Evolutionary conservation across 53 echinoderm and acorn worm species (phyloP), one percentile per base, ranked within the genome.

Genomic region (Pentamera pediparva): DNA sequence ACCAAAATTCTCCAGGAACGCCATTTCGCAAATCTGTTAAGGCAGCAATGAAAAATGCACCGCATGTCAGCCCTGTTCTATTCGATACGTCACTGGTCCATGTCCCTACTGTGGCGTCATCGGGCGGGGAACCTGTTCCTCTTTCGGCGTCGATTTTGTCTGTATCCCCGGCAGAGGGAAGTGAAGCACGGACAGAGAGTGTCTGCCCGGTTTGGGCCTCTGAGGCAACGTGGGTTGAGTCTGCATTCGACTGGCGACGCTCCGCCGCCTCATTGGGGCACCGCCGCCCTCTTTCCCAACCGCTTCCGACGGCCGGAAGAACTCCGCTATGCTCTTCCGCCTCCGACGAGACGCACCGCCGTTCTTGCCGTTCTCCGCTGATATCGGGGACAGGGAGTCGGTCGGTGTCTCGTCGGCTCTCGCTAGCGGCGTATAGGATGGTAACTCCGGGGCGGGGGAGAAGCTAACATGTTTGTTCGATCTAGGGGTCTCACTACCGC

Each of bases 291-390:
- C 37, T 2, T 80, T 69, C 6, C 64, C 51, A 32, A 74, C 40
- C 11, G 56, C 28, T 21, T 75, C 67, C 5, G 69, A 69, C 18
- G 85, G 77, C 26, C 90, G 79, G 9, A 90, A 82, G 4, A 90
- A 83, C 49, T 82, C 79, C 17, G 86, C 86, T 37, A 86, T 74
- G 51, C 90, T 90, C 32, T 86, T 90, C 39, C 90, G 65, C 2
- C 90, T 43, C 2, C 75, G 62, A n/a, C n/a, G n/a, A n/a, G n/a
- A n/a, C n/a, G n/a, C n/a, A n/a, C n/a, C n/a, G n/a, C n/a, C n/a
- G n/a, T n/a, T n/a, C n/a, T n/a, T n/a, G n/a, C n/a, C n/a, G n/a
- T n/a, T n/a, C n/a, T n/a, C n/a, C n/a, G n/a, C n/a, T n/a, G n/a
- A n/a, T n/a, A n/a, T n/a, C n/a, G n/a, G n/a, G n/a, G n/a, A n/a